Evolutionary conservation across 1,140 invertebrate genomes (phyloP), one percentile per base, ranked within the genome.

Genomic region (Drosophila gunungcola): DNA sequence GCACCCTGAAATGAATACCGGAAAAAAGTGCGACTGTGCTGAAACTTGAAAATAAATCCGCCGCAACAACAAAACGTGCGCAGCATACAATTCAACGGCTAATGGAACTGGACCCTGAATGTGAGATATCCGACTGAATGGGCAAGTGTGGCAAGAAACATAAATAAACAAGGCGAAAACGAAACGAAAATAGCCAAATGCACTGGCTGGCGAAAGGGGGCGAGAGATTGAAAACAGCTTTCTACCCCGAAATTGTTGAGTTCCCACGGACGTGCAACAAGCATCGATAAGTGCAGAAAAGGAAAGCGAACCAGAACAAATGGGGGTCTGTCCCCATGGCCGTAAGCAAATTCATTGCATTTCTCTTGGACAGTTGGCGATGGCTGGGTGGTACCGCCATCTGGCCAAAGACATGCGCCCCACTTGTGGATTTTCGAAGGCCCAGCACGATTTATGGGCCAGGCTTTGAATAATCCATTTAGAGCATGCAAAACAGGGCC

Each of bases 391-490:
- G 13, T 29, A 11, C 3, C n/a, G 4, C 29, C 48, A 51, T 51
- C 29, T 51, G 39, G 68, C 42, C 56, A 54, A 57, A 56, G 72
- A 54, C 68, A 48, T 73, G 56, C 43, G 42, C 56, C 29, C 49
- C 57, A 53, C 57, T 62, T 41, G 52, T 75, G 38, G 48, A 67
- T 75, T 53, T 67, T 68, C 68, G 63, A 61, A 68, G 51, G 62
- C 43, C 55, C 55, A 45, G 55, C 42, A 49, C 56, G 56, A 68
- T 60, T 69, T 61, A 68, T 57, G 73, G 77, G 38, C 62, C 64
- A 49, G 81, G 81, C 79, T 79, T 79, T 88, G 79, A 83, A 88
- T 89, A 83, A 88, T 89, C 84, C 83, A 88, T 86, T 88, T 73
- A 83, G 67, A 79, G 62, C 67, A 67, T 62, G 74, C 67, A 73